phyloP scores from a whole-genome alignment of 2,888 invertebrate genomes.

The Penaeus monodon region DNA sequence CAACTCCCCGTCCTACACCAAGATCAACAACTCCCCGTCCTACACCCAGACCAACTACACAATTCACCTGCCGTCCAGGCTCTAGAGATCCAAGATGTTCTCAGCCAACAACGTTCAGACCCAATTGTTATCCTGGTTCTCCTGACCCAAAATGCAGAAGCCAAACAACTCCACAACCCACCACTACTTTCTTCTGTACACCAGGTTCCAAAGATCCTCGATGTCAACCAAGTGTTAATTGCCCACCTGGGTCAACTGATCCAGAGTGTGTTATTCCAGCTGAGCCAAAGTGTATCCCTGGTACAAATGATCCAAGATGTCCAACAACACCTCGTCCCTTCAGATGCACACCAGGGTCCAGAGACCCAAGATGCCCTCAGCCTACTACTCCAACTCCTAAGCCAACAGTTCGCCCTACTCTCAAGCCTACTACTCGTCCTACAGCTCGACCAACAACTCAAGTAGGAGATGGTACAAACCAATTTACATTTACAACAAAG shows the following conservation, averaged over 20 bases:
- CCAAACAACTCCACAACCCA: slow-evolving; percentile 26
- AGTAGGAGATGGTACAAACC: not conserved
- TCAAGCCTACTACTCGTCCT: slow-evolving; percentile 35
- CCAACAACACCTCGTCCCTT: slow-evolving; percentile 66
- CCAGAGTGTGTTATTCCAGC: slow-evolving; percentile 64
- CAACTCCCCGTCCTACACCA: slow-evolving; percentile 66
- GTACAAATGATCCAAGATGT: slow-evolving; percentile 45
- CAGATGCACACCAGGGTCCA: slow-evolving; percentile 65
- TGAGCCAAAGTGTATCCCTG: slow-evolving; percentile 44
- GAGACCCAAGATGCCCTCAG: slow-evolving; percentile 61
- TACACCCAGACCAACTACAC: slow-evolving; percentile 39
- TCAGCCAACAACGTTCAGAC: slow-evolving; percentile 34
- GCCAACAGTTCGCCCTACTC: slow-evolving; percentile 1
- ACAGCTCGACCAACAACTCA: slow-evolving; percentile 2
- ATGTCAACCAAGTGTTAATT: slow-evolving; percentile 65
- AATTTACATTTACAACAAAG: slow-evolving; percentile 16
- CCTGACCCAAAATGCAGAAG: slow-evolving; percentile 68
- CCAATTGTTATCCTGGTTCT: slow-evolving; percentile 69
- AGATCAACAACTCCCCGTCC: slow-evolving; percentile 67
- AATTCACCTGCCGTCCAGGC: slow-evolving; percentile 41
- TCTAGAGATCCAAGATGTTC: slow-evolving; percentile 66
- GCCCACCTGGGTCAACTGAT: slow-evolving; percentile 65
- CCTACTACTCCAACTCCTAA: slow-evolving; percentile 58
- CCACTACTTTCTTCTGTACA: slow-evolving; percentile 50
- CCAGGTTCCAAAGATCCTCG: slow-evolving; percentile 66